Conservation (phyloP, 2,113 vertebrate species). For the Pedetes capensis region DNA sequence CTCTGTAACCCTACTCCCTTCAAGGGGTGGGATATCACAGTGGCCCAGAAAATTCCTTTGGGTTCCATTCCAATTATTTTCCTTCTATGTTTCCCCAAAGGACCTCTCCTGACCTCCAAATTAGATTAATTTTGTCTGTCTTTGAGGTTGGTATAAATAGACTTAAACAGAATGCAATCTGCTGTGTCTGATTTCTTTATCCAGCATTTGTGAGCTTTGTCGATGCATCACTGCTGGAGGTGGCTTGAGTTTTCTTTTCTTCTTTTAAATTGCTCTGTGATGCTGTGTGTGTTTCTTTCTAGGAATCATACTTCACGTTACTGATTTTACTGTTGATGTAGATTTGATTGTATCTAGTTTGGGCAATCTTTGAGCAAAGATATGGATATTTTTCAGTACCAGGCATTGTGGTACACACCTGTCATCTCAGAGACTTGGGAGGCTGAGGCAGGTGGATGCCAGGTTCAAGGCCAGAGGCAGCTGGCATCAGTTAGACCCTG, state of each 20-base stretch:
- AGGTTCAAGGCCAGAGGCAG: no score
- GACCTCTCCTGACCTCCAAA: neutral
- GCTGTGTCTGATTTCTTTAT: neutral
- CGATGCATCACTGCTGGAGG: neutral
- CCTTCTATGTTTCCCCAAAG: neutral
- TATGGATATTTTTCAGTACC: neutral
- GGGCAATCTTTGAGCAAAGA: neutral
- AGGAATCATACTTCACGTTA: neutral
- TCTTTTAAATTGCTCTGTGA: no score
- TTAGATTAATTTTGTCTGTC: neutral
- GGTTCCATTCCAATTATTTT: neutral
- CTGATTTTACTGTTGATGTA: neutral
- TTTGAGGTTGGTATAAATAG: neutral
- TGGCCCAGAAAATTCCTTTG: neutral
- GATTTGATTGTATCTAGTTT: neutral
- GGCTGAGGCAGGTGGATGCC: no score
- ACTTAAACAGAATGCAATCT: neutral
- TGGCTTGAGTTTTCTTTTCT: neutral
- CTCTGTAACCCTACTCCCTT: rapidly evolving
- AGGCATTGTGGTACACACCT: no score
- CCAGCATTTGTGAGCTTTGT: neutral
- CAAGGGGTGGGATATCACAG: neutral
- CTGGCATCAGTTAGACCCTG: no score
- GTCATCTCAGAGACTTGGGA: no score
- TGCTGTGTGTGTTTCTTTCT: neutral